Evolutionary conservation across 2,113 vertebrate genomes (phyloP), one percentile per base, ranked within the genome.

Genomic region (Tenrec ecaudatus): DNA sequence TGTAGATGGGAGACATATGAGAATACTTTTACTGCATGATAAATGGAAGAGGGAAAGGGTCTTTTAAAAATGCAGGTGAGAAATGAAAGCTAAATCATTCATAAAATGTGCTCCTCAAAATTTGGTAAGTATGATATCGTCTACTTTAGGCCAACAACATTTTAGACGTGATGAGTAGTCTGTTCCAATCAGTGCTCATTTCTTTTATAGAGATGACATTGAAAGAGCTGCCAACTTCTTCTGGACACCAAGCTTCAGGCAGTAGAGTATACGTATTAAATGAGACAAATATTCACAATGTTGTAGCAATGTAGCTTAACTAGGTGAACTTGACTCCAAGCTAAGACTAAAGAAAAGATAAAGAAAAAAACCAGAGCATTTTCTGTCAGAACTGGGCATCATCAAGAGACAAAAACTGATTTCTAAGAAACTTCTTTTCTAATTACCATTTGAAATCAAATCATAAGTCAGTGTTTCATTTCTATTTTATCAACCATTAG

Each of bases 191-290:
- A 81, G 47, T n/a, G 29, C 90, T 82, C 9, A 53, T 86, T 92
- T 91, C 84, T 84, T 78, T 91, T 36, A 92, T 33, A 88, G 57
- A 89, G 68, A 79, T 93, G 78, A 71, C 29, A 25, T 25, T 85
- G 91, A 90, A n/a, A 29, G 81, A 68, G 88, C 53, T 95, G 40
- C 71, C 69, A 90, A 89, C 90, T 89, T 76, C 60, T 31, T 29
- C 68, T 89, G 64, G 80, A 27, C 38, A 17, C 38, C 78, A 60
- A 95, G 29, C 0, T 95, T 95, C 76, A 87, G 93, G 84, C 27
- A 94, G 57, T 80, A 64, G 1, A 57, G 10, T 17, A 79, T 82
- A 85, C 23, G 78, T 87, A 80, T 80, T 82, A 22, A 60, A 86
- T 73, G 15, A 43, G 20, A 27, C 17, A 16, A 31, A 82, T 43